Percentiles rank a stretch among this genome's conserved stretches.
Evolutionary conservation across 2,888 invertebrate genomes (phyloP).

Genomic region (Tachina fera): DNA sequence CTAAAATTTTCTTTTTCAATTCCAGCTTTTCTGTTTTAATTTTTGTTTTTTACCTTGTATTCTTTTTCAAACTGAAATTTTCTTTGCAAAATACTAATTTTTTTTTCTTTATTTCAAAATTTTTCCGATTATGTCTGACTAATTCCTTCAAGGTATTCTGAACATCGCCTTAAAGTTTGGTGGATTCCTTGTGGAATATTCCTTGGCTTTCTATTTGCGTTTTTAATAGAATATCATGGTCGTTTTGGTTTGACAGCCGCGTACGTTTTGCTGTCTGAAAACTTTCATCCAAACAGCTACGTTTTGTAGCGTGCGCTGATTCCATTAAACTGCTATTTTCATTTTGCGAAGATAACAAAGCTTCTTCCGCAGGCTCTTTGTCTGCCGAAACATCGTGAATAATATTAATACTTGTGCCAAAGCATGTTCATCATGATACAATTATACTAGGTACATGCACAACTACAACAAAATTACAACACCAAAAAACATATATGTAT

Average conservation of each 20-base stretch:
- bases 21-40: slow-evolving; percentile 38
- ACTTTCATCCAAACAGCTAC: background rate
- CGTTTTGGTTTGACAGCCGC: slow-evolving; percentile 38
- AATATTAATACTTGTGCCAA: slow-evolving; percentile 41
- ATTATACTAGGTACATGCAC: too few relatives aligned
- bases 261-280: slow-evolving; percentile 20
- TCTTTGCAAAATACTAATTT: background rate
- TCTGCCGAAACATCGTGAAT: slow-evolving; percentile 31
- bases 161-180: slow-evolving; percentile 18
- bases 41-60: slow-evolving; percentile 46
- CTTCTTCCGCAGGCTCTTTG: slow-evolving; percentile 44
- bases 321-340: slow-evolving; percentile 11
- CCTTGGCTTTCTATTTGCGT: slow-evolving; percentile 3
- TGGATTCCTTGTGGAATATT: background rate
- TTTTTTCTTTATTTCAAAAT: background rate
- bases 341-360: slow-evolving; percentile 41
- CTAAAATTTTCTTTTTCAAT: slow-evolving; percentile 40
- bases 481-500: too few relatives aligned
- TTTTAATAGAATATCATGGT: slow-evolving; percentile 27
- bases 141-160: slow-evolving; percentile 40
- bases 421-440: too few relatives aligned
- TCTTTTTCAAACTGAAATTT: slow-evolving; percentile 28
- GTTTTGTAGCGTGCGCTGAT: slow-evolving; percentile 19
- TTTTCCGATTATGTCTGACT: slow-evolving; percentile 35
- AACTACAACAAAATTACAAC: too few relatives aligned